Percentiles rank a stretch among this genome's conserved stretches.
phyloP scores from a whole-genome alignment of 23 tunicate genomes.

The Aplidium turbinatum region DNA sequence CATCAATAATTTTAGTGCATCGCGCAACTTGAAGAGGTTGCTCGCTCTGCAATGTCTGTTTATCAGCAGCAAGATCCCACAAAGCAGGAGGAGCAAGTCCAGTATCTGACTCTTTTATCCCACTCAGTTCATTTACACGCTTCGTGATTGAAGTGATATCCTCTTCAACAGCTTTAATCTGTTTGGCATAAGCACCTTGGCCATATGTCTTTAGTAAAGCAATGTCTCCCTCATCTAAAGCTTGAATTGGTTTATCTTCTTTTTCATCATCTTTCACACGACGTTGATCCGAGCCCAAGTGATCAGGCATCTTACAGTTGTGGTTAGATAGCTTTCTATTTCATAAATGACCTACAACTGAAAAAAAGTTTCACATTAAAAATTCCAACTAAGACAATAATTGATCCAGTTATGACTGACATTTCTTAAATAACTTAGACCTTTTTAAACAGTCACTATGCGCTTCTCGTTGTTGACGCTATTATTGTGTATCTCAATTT shows the following conservation, averaged over 20 bases:
- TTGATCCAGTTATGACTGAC: no score
- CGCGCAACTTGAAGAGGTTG: slow-evolving; percentile 97
- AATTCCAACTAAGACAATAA: no score
- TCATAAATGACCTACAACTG: no score
- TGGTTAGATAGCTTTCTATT: no score
- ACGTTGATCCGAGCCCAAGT: slow-evolving; percentile 96
- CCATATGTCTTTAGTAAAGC: slow-evolving; percentile 98
- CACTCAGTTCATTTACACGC: slow-evolving; percentile 97
- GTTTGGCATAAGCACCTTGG: slow-evolving; percentile 99
- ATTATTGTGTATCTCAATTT: no score
- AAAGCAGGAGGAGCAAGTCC: slow-evolving; percentile 99
- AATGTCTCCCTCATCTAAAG: slow-evolving; percentile 97
- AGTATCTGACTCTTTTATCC: slow-evolving; percentile 99
- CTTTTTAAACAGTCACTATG: no score
- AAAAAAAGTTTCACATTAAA: no score
- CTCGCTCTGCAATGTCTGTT: slow-evolving; percentile 94
- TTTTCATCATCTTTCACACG: slow-evolving; percentile 80
- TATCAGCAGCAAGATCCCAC: slow-evolving; percentile 99
- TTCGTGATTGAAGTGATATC: slow-evolving; percentile 82
- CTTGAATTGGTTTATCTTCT: slow-evolving; percentile 95
- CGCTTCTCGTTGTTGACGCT: no score
- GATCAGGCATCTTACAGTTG: slow-evolving; percentile 93
- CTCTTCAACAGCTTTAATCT: slow-evolving; percentile 94
- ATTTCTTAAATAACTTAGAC: no score
- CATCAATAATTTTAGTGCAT: slow-evolving; percentile 98